phyloP scores from a whole-genome alignment of 2,113 vertebrate species.

The Notechis scutatus region DNA sequence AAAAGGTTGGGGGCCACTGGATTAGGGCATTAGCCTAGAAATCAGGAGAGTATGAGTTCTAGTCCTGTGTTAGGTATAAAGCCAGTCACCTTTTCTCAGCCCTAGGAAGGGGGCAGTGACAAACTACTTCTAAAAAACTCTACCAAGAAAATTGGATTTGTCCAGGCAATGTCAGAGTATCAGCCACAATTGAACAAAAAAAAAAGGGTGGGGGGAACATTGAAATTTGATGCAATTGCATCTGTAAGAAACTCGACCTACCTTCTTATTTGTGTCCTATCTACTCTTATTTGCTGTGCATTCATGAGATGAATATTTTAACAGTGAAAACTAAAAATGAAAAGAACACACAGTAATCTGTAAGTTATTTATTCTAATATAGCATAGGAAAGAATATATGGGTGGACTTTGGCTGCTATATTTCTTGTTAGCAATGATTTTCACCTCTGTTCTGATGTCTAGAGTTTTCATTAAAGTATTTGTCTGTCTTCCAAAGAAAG shows the following conservation, averaged over 20 bases:
- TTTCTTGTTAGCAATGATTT: background rate
- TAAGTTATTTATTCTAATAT: slow-evolving; percentile 2
- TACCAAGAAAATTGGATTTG: background rate
- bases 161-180: background rate
- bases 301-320: background rate
- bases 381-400: background rate
- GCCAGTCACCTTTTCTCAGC: background rate
- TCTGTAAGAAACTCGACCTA: background rate
- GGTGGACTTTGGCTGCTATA: background rate
- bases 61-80: background rate
- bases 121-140: background rate
- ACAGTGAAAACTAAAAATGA: slow-evolving; percentile 1
- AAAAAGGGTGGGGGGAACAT: no score
- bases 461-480: background rate
- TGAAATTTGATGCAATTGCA: background rate
- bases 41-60: background rate
- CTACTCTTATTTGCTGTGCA: background rate
- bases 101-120: background rate
- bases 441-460: background rate
- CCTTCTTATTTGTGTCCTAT: background rate
- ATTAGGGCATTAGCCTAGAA: background rate
- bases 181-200: background rate
- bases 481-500: background rate
- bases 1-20: no score
- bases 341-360: slow-evolving; percentile 11